Evolutionary conservation across 2,888 invertebrate species (phyloP).

Genomic region (Heliconius charithonia): DNA sequence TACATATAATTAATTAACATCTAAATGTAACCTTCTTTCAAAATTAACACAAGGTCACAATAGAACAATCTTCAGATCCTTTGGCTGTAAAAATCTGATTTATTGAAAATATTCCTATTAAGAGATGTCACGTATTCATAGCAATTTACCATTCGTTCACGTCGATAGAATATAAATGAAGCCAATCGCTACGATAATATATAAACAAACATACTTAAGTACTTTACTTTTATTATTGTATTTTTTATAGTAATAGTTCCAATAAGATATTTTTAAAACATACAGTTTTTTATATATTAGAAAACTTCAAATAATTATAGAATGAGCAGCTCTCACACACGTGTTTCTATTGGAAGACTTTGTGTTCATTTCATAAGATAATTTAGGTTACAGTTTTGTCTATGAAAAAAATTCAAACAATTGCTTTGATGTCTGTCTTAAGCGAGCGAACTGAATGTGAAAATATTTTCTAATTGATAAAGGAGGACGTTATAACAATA

Average conservation of each 20-base stretch:
- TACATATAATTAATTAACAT: too few species aligned
- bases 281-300: too few species aligned
- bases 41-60: too few species aligned
- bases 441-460: background rate
- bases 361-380: background rate
- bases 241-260: background rate
- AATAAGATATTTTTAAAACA: background rate
- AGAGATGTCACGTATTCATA: constrained; percentile 20
- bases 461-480: too few species aligned
- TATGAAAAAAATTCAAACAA: background rate
- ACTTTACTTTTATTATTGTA: background rate
- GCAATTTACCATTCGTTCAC: constrained; percentile 12
- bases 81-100: background rate
- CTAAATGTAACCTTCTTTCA: too few species aligned
- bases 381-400: background rate
- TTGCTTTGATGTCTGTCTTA: background rate
- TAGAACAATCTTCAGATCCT: too few species aligned
- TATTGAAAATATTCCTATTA: constrained; percentile 1
- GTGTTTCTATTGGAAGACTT: background rate
- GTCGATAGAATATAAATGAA: constrained; percentile 25
- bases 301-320: background rate
- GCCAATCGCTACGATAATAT: background rate
- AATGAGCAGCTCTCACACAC: background rate
- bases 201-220: background rate
- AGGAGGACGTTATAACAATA: background rate